A percentile compares a stretch with the other conserved stretches of the same genome.
Evolutionary conservation across 2,113 vertebrate genomes (phyloP).

Genomic region (Rousettus leschenaultii): DNA sequence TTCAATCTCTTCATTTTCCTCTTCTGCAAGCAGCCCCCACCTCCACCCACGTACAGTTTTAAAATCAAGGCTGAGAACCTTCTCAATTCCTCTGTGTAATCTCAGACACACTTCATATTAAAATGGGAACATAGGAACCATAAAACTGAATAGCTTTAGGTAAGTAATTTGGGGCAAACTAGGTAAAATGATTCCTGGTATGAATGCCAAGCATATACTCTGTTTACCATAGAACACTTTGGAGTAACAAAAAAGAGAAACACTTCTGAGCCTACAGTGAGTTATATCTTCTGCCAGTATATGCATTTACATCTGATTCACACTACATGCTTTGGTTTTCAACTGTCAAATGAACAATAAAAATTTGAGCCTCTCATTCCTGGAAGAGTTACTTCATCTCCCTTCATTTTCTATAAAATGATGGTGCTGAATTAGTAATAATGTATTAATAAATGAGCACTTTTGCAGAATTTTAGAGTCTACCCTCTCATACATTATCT

Average conservation of each 20-base stretch:
- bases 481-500: background rate
- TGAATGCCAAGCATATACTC: background rate
- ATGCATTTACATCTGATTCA: background rate
- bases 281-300: background rate
- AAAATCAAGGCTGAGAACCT: conserved; percentile 42
- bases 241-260: conserved; percentile 15
- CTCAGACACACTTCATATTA: background rate
- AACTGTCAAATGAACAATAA: conserved; percentile 21
- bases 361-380: background rate
- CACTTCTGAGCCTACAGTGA: background rate
- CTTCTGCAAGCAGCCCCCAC: background rate
- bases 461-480: background rate
- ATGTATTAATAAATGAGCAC: background rate
- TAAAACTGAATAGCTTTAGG: background rate
- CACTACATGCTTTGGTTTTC: background rate
- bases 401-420: background rate
- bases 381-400: background rate
- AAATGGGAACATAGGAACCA: background rate
- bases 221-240: background rate
- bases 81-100: background rate
- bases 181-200: conserved; percentile 8
- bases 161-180: conserved; percentile 43
- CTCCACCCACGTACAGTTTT: background rate
- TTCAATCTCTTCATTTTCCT: background rate
- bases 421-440: background rate